Evolutionary conservation across 2,797 vertebrate genomes (phyloP).

Genomic region (Onychomys leucogaster): DNA sequence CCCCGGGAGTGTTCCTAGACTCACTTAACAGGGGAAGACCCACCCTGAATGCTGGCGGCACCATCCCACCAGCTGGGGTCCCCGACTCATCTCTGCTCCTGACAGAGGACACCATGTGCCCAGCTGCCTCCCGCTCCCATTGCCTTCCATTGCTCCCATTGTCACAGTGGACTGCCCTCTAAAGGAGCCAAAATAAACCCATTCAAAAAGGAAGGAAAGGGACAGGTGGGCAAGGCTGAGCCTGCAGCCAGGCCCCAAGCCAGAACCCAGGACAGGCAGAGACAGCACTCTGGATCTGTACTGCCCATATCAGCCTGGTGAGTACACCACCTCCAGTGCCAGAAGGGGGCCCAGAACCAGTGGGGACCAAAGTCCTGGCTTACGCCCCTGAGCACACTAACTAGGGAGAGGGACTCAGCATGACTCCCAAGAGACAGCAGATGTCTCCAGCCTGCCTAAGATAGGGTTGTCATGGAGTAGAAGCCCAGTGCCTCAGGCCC

Average conservation of each 20-base stretch:
- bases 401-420: neutral
- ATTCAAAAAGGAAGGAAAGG: neutral
- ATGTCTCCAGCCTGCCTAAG: neutral
- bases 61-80: neutral
- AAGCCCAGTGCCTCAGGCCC: neutral
- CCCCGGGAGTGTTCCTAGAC: neutral
- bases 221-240: rapidly evolving
- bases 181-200: neutral
- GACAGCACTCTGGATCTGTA: rapidly evolving
- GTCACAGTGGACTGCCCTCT: neutral
- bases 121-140: neutral
- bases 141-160: neutral
- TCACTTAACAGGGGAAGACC: neutral
- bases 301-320: rapidly evolving
- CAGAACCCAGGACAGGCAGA: neutral
- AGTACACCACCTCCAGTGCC: rapidly evolving
- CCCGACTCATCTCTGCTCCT: neutral
- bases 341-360: neutral
- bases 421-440: neutral
- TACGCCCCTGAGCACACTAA: neutral
- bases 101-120: neutral
- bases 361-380: too few relatives aligned
- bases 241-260: neutral
- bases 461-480: neutral
- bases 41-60: neutral